phyloP scores from a whole-genome alignment of 2,113 vertebrate genomes.

The Bubo bubo region DNA sequence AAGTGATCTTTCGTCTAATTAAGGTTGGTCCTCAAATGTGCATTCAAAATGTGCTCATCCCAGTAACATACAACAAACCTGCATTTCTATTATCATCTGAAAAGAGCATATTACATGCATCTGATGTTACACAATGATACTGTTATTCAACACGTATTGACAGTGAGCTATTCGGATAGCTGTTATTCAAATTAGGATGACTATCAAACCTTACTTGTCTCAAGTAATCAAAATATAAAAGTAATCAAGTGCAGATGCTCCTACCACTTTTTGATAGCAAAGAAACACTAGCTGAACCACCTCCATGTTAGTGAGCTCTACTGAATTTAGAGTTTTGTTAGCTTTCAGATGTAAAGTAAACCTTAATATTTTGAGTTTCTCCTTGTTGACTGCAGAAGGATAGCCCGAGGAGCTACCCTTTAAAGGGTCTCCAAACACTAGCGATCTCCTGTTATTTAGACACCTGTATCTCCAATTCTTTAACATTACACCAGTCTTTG shows the following conservation, averaged over 20 bases:
- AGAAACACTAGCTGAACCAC: background rate
- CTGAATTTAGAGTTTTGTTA: constrained; percentile 9
- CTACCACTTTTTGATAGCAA: background rate
- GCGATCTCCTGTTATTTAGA: constrained; percentile 47
- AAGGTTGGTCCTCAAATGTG: background rate
- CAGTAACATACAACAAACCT: background rate
- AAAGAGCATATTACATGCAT: constrained; percentile 4
- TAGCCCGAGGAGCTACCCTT: constrained; percentile 46
- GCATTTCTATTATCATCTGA: background rate
- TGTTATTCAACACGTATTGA: background rate
- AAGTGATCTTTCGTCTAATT: background rate
- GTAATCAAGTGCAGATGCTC: background rate
- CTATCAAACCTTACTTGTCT: background rate
- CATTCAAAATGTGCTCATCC: background rate
- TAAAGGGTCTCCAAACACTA: constrained; percentile 58
- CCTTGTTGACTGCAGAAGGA: background rate
- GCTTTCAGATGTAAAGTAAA: constrained; percentile 40
- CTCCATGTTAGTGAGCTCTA: background rate
- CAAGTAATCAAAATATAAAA: background rate
- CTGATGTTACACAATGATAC: background rate
- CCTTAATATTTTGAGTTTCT: constrained; percentile 35
- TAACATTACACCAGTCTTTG: constrained; percentile 35
- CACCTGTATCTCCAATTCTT: constrained; percentile 33
- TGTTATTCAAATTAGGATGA: background rate
- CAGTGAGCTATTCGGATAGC: background rate